Evolutionary conservation across 2,888 invertebrate genomes (phyloP).

Genomic region (Frankliniella fusca): DNA sequence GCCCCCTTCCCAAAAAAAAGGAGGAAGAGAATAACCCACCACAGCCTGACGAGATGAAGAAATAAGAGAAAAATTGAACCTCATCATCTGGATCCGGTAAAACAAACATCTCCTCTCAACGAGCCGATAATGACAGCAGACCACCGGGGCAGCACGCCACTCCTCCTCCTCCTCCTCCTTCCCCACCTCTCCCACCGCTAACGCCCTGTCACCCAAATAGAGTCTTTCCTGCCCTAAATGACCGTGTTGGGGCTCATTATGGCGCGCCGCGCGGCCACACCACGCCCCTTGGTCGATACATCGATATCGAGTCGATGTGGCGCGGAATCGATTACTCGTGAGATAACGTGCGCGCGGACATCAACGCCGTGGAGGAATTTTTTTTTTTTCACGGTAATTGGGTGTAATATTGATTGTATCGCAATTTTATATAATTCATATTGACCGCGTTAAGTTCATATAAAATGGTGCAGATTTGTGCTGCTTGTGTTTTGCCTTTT

Average conservation of each 20-base stretch:
- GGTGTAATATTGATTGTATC: no score
- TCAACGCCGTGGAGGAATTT: no score
- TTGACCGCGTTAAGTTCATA: no score
- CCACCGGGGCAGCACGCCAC: constrained; percentile 27
- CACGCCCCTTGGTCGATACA: not conserved
- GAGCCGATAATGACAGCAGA: constrained; percentile 24
- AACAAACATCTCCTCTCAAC: constrained; percentile 26
- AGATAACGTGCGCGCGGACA: no score
- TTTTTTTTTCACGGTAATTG: no score
- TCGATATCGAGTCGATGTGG: no score
- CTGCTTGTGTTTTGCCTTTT: no score
- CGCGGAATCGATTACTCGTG: no score
- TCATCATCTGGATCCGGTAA: constrained; percentile 24
- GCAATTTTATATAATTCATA: no score
- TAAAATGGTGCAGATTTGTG: no score
- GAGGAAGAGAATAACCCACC: not conserved
- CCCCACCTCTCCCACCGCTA: not conserved
- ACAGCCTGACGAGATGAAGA: constrained; percentile 10
- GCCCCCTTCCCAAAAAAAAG: not conserved
- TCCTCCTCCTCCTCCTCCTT: constrained; percentile 10
- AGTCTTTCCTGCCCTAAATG: constrained; percentile 13
- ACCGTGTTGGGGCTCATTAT: constrained; percentile 9
- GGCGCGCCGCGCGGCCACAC: not conserved
- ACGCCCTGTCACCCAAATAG: constrained; percentile 27
- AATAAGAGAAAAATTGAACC: constrained; percentile 25